These are phyloP conservation scores for Drosophila arizonae DNA, from an alignment of 1,140 invertebrate species.

Conservation along the genomic window DNA sequence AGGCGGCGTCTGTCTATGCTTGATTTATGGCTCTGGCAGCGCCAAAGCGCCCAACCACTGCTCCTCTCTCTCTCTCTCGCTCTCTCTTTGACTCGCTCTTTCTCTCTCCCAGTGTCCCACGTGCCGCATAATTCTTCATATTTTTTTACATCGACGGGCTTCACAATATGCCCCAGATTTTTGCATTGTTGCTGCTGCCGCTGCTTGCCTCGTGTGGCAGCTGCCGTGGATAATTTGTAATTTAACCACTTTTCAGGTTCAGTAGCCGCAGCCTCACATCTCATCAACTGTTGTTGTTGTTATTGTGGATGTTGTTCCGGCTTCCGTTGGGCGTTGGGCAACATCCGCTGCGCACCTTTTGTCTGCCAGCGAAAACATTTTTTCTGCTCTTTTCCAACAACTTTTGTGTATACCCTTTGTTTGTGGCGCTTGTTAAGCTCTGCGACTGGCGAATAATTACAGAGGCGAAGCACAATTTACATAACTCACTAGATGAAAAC, in stretches of 20 bases:
- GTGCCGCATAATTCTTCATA: slow-evolving; percentile 77
- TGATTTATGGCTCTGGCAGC: slow-evolving; percentile 44
- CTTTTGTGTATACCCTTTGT: slow-evolving; percentile 24
- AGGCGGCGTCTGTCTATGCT: slow-evolving; percentile 54
- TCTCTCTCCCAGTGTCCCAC: slow-evolving; percentile 46
- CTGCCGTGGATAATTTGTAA: slow-evolving; percentile 82
- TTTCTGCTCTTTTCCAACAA: neutral
- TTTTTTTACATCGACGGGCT: slow-evolving; percentile 57
- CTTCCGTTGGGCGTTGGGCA: slow-evolving; percentile 57
- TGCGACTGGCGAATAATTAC: too few species aligned
- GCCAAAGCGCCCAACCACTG: neutral
- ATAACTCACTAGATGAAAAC: too few species aligned
- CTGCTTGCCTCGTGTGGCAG: slow-evolving; percentile 48
- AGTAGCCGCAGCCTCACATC: slow-evolving; percentile 61
- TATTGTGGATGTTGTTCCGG: slow-evolving; percentile 48
- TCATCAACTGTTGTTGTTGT: slow-evolving; percentile 29
- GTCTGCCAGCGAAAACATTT: slow-evolving; percentile 27
- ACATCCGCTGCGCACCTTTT: slow-evolving; percentile 51
- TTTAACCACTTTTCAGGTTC: slow-evolving; percentile 83
- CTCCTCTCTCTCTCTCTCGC: neutral
- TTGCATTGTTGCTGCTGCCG: neutral
- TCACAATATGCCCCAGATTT: slow-evolving; percentile 50
- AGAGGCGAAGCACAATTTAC: too few species aligned
- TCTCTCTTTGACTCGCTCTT: neutral
- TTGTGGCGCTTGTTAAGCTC: neutral